Percentiles rank a stretch among this genome's conserved stretches.
These are phyloP conservation scores for Philaethria dido DNA, from an alignment of 2,888 invertebrate genomes.

Conservation along the genomic window DNA sequence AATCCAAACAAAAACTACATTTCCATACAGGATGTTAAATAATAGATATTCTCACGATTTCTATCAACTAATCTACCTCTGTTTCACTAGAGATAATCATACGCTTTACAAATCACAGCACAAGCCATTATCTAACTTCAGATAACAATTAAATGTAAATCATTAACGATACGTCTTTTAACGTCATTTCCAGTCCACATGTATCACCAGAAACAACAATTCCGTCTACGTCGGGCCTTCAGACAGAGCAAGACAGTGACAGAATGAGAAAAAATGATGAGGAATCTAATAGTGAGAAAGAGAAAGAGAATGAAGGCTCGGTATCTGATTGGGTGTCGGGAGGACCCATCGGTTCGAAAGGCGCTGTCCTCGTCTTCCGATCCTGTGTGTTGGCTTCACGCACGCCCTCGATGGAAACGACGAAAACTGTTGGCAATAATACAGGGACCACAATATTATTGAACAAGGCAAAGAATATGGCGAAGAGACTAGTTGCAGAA, in stretches of 20 bases:
- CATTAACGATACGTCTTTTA: neutral
- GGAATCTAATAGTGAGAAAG: conserved; percentile 56
- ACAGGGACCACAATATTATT: conserved; percentile 72
- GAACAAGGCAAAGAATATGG: conserved; percentile 79
- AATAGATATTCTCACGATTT: conserved; percentile 19
- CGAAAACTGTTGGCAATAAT: conserved; percentile 70
- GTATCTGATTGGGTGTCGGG: conserved; percentile 83
- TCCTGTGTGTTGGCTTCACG: conserved; percentile 84
- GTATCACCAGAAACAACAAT: conserved; percentile 73
- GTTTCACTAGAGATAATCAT: conserved; percentile 24
- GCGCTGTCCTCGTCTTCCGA: conserved; percentile 86
- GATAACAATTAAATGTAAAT: neutral
- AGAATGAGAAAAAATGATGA: conserved; percentile 77
- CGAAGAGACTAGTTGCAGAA: conserved; percentile 70
- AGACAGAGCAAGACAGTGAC: conserved; percentile 58
- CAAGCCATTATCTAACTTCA: conserved; percentile 16
- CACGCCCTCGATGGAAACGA: conserved; percentile 75
- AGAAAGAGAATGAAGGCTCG: conserved; percentile 64
- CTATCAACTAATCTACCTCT: conserved; percentile 15
- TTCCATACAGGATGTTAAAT: conserved; percentile 7
- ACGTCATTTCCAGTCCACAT: conserved; percentile 73
- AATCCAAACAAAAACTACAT: neutral
- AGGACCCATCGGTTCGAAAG: conserved; percentile 85
- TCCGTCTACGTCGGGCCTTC: conserved; percentile 79
- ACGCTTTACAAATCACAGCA: conserved; percentile 30